Conservation (phyloP, 2,797 vertebrate species). For the Acanthornis magna region DNA sequence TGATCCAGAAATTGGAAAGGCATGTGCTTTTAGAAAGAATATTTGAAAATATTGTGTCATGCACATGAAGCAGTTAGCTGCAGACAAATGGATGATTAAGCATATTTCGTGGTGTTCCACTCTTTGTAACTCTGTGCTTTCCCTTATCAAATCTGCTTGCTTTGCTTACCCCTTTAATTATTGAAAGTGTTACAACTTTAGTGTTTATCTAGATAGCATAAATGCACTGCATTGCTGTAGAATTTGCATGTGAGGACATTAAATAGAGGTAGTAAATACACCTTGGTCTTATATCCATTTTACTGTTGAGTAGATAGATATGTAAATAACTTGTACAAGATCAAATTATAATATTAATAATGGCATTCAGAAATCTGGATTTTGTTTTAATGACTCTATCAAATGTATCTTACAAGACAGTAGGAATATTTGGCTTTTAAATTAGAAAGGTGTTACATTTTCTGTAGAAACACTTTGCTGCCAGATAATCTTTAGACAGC, state of each 20-base stretch:
- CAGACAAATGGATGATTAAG: background rate
- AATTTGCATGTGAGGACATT: background rate
- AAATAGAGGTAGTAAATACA: background rate
- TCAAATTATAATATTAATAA: background rate
- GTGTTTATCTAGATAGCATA: background rate
- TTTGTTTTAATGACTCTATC: background rate
- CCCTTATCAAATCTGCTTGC: background rate
- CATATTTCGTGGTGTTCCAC: background rate
- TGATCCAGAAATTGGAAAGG: background rate
- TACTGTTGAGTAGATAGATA: background rate
- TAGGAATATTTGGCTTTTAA: background rate
- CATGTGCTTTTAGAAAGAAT: background rate
- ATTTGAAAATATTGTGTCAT: background rate
- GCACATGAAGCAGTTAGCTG: background rate
- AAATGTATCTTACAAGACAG: background rate
- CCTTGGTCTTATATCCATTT: background rate
- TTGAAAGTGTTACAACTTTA: background rate
- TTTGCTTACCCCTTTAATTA: background rate
- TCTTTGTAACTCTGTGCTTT: background rate
- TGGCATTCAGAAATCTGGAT: background rate
- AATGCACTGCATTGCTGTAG: background rate
- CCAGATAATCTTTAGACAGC: background rate
- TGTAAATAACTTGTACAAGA: background rate
- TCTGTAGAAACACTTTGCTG: background rate
- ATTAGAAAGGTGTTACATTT: background rate